Conservation (phyloP, 2,797 vertebrate genomes). For the Microhierax caerulescens region DNA sequence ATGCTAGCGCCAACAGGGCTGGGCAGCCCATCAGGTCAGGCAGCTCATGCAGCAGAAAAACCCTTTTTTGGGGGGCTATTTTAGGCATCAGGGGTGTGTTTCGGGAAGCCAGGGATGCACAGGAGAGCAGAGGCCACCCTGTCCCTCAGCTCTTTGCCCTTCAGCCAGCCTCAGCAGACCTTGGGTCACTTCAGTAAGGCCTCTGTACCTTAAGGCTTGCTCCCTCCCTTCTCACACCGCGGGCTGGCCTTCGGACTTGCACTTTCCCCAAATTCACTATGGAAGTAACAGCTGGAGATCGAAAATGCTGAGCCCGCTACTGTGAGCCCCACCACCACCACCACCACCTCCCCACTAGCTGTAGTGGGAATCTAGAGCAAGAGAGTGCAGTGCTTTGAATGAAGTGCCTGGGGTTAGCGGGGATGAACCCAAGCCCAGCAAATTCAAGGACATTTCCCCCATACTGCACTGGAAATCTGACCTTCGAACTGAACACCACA, state of each 20-base stretch:
- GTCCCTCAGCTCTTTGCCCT: neutral
- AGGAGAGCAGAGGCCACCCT: neutral
- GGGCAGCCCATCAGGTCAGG: neutral
- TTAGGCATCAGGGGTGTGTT: neutral
- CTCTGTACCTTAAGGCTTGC: neutral
- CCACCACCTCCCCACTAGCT: neutral
- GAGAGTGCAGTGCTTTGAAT: neutral
- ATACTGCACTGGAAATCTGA: neutral
- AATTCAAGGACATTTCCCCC: neutral
- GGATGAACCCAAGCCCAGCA: neutral
- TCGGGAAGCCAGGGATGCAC: neutral
- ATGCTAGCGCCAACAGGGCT: accelerated
- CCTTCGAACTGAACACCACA: neutral
- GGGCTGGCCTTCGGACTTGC: neutral
- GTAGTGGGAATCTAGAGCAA: neutral
- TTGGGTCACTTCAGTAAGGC: neutral
- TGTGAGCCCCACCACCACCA: neutral
- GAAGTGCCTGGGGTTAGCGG: accelerated
- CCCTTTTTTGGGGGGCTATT: neutral
- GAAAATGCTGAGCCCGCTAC: neutral
- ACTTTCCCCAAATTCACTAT: neutral
- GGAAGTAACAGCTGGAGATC: neutral
- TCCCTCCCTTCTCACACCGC: neutral
- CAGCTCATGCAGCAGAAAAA: neutral
- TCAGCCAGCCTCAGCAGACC: neutral